phyloP scores from a whole-genome alignment of 2,888 invertebrate genomes.

The Tipula unca region DNA sequence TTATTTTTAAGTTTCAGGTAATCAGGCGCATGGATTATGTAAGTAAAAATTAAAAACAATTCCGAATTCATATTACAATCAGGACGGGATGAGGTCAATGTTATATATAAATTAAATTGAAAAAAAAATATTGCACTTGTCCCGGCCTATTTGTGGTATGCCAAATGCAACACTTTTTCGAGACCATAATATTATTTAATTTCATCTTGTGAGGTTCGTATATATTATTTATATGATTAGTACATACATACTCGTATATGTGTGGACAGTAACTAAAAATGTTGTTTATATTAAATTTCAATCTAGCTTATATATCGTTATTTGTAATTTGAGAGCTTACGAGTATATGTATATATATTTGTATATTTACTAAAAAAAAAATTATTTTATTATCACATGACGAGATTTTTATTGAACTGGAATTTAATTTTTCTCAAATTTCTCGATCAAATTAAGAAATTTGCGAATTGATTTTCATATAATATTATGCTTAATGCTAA shows the following conservation, averaged over 20 bases:
- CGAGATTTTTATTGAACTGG: background rate
- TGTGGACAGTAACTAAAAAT: background rate
- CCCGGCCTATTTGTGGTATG: slow-evolving; percentile 51
- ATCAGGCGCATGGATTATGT: background rate
- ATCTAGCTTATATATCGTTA: background rate
- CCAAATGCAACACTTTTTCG: background rate
- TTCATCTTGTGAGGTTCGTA: slow-evolving; percentile 27
- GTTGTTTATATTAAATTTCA: background rate
- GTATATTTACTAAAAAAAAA: background rate
- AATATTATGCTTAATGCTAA: background rate
- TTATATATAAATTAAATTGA: slow-evolving; percentile 31
- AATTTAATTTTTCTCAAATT: background rate
- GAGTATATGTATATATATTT: background rate
- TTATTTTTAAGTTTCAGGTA: background rate
- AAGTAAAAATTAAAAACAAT: background rate
- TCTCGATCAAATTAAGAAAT: background rate
- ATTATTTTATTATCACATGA: background rate
- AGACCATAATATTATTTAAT: background rate
- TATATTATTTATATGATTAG: slow-evolving; percentile 26
- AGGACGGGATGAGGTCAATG: slow-evolving; percentile 41
- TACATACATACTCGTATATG: slow-evolving; percentile 21
- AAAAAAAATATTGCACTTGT: slow-evolving; percentile 56
- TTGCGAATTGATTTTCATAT: background rate
- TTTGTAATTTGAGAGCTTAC: background rate
- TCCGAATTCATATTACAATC: slow-evolving; percentile 28